Conservation (phyloP, 2,888 invertebrate species). For the Exephanes ischioxanthus region DNA sequence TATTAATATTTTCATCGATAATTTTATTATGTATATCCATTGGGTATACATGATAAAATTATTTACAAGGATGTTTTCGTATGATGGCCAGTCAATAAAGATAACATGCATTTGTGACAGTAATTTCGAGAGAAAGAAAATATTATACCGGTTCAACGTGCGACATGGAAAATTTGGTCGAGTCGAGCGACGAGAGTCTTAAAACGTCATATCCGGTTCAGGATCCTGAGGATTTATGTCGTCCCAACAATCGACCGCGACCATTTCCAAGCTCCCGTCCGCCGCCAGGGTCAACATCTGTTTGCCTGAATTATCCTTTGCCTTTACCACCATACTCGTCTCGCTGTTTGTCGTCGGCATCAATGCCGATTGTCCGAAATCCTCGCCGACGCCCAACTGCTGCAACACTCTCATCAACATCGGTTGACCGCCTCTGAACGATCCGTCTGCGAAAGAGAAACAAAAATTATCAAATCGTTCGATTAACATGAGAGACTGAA, state of each 20-base stretch:
- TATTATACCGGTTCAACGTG: constrained; percentile 2
- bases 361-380: constrained; percentile 49
- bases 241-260: constrained; percentile 77
- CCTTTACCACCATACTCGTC: constrained; percentile 55
- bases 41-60: background rate
- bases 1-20: too few species aligned
- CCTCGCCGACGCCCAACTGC: constrained; percentile 68
- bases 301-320: constrained; percentile 73
- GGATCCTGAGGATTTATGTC: constrained; percentile 62
- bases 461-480: constrained; percentile 57
- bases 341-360: constrained; percentile 45
- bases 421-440: constrained; percentile 50
- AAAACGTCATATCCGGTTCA: constrained; percentile 57
- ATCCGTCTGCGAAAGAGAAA: constrained; percentile 40
- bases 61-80: constrained; percentile 14
- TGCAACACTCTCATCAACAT: constrained; percentile 68
- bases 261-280: constrained; percentile 83
- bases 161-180: background rate
- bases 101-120: background rate
- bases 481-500: background rate
- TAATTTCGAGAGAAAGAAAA: constrained; percentile 9
- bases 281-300: constrained; percentile 81
- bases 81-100: constrained; percentile 4
- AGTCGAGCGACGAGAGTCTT: background rate
- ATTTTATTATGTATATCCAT: too few species aligned